phyloP scores from a whole-genome alignment of 30 jellyfish, hydroid and myxozoan species.

The Aurelia sp. region DNA sequence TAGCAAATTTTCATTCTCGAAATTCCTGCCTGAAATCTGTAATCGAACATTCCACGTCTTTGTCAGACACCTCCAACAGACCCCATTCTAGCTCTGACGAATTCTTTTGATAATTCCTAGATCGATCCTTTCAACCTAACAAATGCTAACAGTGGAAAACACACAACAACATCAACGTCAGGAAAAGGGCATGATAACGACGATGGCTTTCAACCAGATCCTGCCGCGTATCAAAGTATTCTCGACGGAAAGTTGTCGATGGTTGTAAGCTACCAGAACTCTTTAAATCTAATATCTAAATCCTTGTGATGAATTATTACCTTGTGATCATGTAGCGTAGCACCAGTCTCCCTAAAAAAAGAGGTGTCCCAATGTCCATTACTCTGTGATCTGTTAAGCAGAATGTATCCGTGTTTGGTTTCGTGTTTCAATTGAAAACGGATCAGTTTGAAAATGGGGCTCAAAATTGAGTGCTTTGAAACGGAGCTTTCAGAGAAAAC shows the following conservation, averaged over 20 bases:
- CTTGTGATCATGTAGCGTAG: background rate
- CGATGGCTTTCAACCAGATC: constrained; percentile 31
- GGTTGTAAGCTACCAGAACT: constrained; percentile 24
- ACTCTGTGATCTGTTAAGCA: no score
- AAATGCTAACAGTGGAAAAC: background rate
- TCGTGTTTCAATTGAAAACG: no score
- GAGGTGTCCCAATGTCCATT: constrained; percentile 2
- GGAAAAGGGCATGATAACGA: background rate
- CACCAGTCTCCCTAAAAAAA: background rate
- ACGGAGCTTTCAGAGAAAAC: no score
- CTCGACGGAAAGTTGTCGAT: constrained; percentile 25
- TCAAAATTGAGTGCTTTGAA: no score
- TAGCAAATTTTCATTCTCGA: no score
- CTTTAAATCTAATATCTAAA: background rate
- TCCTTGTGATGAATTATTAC: no score
- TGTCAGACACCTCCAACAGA: no score
- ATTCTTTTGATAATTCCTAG: background rate
- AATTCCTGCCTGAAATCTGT: no score
- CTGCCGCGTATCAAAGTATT: constrained; percentile 43
- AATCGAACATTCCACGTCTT: no score
- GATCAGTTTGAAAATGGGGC: no score
- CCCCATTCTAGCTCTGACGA: no score
- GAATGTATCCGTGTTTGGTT: no score
- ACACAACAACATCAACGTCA: background rate
- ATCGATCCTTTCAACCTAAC: constrained; percentile 15